Evolutionary conservation across 2,113 vertebrate species (phyloP).

Genomic region (Gallinago media): DNA sequence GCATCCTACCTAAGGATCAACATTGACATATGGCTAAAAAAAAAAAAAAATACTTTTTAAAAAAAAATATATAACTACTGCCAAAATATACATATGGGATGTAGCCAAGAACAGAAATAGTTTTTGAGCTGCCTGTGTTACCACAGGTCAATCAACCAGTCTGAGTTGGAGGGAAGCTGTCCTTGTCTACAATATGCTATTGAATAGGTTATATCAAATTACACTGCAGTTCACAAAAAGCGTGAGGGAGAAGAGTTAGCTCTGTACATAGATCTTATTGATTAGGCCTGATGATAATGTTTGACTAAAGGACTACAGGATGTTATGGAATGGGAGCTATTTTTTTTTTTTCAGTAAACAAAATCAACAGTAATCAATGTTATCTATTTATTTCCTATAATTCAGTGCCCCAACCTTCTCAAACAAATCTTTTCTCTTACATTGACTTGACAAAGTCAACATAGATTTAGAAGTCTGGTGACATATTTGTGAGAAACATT

Average conservation of each 20-base stretch:
- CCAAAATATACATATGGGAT: not conserved
- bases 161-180: not conserved
- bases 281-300: not conserved
- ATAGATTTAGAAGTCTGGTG: not conserved
- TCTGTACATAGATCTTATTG: not conserved
- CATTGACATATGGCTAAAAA: not conserved
- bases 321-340: not conserved
- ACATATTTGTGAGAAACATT: not conserved
- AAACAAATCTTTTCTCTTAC: not conserved
- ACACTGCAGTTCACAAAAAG: not conserved
- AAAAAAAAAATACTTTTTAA: not conserved
- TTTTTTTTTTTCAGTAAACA: not conserved
- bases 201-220: not conserved
- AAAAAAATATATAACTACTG: not conserved
- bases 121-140: not conserved
- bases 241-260: not conserved
- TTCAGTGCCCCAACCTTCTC: not conserved
- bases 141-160: not conserved
- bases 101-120: not conserved
- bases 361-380: not conserved
- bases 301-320: not conserved
- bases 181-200: not conserved
- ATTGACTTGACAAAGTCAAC: not conserved
- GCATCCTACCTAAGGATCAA: not conserved
- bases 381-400: not conserved